Base-by-base conservation (phyloP, 2,888 invertebrate species). In the Campoletis raptor region DNA sequence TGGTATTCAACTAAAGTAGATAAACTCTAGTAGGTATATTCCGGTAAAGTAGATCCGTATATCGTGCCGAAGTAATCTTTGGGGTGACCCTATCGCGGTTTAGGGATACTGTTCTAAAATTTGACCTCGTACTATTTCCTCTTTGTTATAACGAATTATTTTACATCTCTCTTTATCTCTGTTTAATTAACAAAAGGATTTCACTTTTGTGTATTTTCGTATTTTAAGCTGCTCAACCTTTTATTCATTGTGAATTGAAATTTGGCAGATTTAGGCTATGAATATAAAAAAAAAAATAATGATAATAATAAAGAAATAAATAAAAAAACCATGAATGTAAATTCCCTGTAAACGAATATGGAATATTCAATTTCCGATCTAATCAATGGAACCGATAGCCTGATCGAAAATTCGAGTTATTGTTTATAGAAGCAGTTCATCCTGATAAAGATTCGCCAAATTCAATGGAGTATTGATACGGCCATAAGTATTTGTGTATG, bases 1-100 rank as follows among this genome's bases (percentile, higher is more conserved):
- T 76, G 40, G 83, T 82, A 89, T 86, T 85, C 87, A 73, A 70
- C 82, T 40, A 80, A 83, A 88, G 87, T 87, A 83, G 85, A 88
- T 85, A 85, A 81, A 82, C 85, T 87, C 85, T n/a, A 24, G 79
- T 81, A 81, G 87, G 81, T 84, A 87, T 86, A 80, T 54, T 66
- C 40, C 66, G 61, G 30, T 66, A n/a, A 61, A 81, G 84, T 67
- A 66, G 78, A 81, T 85, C 78, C 85, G 81, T 86, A 86, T 82
- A 86, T 86, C 81, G 84, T 69, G 37, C 36, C 48, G 42, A 61
- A 76, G 81, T 85, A 86, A 86, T 86, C 86, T 86, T 86, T 82
- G 54, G 81, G 81, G 69, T 73, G 81, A 84, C 77, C 84, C 83
- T 77, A 86, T 86, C 84, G 85, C 69, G 74, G 64, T 86, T 73